Conservation (phyloP, 2,113 vertebrate genomes). For the Vicugna pacos region DNA sequence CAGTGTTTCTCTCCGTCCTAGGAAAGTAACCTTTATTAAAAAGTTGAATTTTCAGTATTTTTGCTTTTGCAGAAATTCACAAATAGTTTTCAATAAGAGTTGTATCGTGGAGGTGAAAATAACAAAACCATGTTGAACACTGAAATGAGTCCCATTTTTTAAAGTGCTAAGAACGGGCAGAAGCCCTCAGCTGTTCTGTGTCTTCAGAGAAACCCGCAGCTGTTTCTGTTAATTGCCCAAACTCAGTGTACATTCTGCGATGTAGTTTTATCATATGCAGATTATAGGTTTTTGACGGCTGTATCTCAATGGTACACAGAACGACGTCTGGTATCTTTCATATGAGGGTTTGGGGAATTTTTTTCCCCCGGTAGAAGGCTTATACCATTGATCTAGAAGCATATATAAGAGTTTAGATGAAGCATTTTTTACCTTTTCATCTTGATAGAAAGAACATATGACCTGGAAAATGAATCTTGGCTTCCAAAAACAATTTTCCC, state of each 20-base stretch:
- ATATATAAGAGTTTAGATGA: background rate
- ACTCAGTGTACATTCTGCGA: background rate
- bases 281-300: background rate
- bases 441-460: background rate
- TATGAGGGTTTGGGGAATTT: background rate
- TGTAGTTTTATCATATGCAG: background rate
- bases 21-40: background rate
- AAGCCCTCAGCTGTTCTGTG: background rate
- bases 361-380: background rate
- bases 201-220: background rate
- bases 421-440: constrained; percentile 30
- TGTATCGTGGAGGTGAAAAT: background rate
- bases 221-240: background rate
- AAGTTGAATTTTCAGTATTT: background rate
- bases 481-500: background rate
- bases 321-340: background rate
- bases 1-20: background rate
- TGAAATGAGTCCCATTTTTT: background rate
- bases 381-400: background rate
- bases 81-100: background rate
- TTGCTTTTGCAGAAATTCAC: constrained; percentile 5
- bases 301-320: background rate
- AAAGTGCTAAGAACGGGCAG: background rate
- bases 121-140: background rate
- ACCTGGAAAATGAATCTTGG: constrained; percentile 16